A percentile compares a stretch with the other conserved stretches of the same genome.
Evolutionary conservation across 2,797 vertebrate species (phyloP).

Genomic region (Microcaecilia unicolor): DNA sequence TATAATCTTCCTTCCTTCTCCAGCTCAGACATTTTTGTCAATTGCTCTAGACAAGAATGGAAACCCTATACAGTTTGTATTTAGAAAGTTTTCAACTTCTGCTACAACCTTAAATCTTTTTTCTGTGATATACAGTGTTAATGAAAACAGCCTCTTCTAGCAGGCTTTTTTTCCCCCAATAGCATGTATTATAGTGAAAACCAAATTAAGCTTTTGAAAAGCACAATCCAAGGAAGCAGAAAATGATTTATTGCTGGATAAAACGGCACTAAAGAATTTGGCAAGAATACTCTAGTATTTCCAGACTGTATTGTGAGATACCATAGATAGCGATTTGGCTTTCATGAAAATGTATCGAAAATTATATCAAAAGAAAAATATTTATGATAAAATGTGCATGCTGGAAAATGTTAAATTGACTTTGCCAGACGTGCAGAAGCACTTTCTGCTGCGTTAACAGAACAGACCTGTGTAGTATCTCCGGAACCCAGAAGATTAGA

Average conservation of each 20-base stretch:
- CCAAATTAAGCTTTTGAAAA: conserved; percentile 31
- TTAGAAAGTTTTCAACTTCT: conserved; percentile 12
- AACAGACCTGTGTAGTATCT: too few relatives aligned
- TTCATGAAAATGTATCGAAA: too few relatives aligned
- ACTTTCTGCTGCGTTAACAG: conserved; percentile 23
- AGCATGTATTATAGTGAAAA: conserved; percentile 11
- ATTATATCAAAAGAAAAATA: conserved; percentile 25
- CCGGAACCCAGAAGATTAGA: too few relatives aligned
- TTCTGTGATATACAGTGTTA: conserved; percentile 2
- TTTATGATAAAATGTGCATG: conserved; percentile 20
- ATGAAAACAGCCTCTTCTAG: not conserved
- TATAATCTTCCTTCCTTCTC: conserved; percentile 17
- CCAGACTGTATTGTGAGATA: conserved; percentile 19
- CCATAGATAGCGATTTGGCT: conserved; percentile 6
- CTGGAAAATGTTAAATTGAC: conserved; percentile 22
- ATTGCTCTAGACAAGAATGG: conserved; percentile 14
- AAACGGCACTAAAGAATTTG: conserved; percentile 26
- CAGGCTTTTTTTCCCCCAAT: not conserved
- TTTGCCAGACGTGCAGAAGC: conserved; percentile 21
- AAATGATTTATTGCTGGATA: conserved; percentile 26
- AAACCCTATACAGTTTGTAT: conserved; percentile 28
- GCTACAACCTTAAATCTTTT: conserved; percentile 17
- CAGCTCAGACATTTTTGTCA: conserved; percentile 11
- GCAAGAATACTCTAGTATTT: conserved; percentile 9
- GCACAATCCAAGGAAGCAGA: conserved; percentile 17